Evolutionary conservation across 2,113 vertebrate species (phyloP).

Genomic region (Tylochromis polylepis): DNA sequence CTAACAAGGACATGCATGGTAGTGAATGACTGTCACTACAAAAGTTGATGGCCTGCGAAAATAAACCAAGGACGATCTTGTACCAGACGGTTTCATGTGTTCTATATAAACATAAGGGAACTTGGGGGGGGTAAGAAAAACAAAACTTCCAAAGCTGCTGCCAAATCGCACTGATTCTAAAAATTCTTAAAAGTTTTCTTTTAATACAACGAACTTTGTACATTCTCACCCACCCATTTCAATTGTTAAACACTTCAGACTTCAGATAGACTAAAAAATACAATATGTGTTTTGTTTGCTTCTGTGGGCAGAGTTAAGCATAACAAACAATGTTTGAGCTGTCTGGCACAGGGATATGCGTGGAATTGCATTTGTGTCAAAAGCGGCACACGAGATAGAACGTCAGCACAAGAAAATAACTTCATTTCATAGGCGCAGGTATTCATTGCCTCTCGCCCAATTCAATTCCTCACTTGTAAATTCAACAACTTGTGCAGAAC

Average conservation of each 20-base stretch:
- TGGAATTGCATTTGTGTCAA: background rate
- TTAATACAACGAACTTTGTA: background rate
- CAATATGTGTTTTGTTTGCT: background rate
- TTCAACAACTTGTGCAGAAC: background rate
- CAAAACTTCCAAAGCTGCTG: background rate
- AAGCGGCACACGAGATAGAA: background rate
- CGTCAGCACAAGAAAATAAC: background rate
- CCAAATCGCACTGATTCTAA: background rate
- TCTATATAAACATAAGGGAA: background rate
- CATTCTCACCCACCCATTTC: background rate
- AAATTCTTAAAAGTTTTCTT: background rate
- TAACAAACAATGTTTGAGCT: conserved; percentile 8
- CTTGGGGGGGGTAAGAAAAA: background rate
- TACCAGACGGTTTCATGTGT: background rate
- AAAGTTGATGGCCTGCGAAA: background rate
- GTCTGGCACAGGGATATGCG: background rate
- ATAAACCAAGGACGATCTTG: background rate
- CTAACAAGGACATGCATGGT: background rate
- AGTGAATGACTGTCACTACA: background rate
- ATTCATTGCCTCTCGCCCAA: background rate
- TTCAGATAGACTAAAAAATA: background rate
- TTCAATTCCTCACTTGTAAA: background rate
- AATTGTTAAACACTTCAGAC: background rate
- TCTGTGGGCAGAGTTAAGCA: conserved; percentile 3
- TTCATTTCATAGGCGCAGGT: background rate